These are phyloP conservation scores for Diadumene lineata DNA, from an alignment of 92 coral and sea anemone genomes.

Conservation along the genomic window DNA sequence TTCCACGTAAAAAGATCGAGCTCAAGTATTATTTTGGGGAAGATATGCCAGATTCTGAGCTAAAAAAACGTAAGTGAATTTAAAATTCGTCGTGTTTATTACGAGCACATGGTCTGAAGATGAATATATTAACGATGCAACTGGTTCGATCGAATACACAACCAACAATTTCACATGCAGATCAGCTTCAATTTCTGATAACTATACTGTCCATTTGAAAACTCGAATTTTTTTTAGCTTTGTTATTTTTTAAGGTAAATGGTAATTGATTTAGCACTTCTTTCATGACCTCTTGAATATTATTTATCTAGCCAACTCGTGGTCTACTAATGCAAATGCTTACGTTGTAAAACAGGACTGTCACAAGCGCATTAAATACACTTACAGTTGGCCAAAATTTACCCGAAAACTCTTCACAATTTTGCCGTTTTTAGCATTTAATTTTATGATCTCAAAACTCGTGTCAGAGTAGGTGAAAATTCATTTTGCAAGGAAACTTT, in stretches of 20 bases:
- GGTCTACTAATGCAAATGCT: slow-evolving; percentile 15
- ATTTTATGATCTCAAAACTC: neutral
- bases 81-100: slow-evolving; percentile 14
- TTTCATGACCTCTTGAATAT: neutral
- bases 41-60: slow-evolving; percentile 93
- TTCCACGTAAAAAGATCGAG: slow-evolving; percentile 90
- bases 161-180: too few relatives aligned
- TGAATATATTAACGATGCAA: slow-evolving; percentile 60
- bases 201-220: neutral
- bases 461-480: neutral
- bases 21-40: slow-evolving; percentile 96
- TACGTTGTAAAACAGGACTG: slow-evolving; percentile 41
- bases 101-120: slow-evolving; percentile 76
- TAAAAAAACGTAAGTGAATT: slow-evolving; percentile 82
- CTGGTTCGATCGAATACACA: too few relatives aligned
- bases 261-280: slow-evolving; percentile 11
- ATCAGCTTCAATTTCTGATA: neutral
- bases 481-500: neutral
- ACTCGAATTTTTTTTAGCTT: neutral
- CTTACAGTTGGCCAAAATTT: slow-evolving; percentile 6
- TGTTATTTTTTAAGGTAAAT: neutral
- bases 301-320: slow-evolving; percentile 18
- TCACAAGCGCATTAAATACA: neutral
- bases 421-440: neutral
- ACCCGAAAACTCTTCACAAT: neutral